Evolutionary conservation across 2,888 invertebrate species (phyloP).

Genomic region (Tenthredo notha): DNA sequence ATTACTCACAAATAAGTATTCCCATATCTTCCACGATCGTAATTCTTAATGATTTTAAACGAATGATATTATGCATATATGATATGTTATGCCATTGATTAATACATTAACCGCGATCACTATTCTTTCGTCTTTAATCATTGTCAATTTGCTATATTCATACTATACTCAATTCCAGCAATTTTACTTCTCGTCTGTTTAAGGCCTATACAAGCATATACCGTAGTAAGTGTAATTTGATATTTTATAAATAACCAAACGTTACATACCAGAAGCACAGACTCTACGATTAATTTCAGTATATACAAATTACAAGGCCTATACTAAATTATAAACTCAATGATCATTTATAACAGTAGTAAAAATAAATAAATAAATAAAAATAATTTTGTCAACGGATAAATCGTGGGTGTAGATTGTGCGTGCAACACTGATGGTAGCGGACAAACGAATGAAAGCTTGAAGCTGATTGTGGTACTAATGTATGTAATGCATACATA

Average conservation of each 20-base stretch:
- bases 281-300: not conserved
- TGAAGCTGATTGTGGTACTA: conserved; percentile 5
- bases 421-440: not conserved
- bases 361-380: not conserved
- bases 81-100: not conserved
- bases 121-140: not conserved
- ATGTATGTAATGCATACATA: not conserved
- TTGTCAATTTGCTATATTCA: conserved; percentile 4
- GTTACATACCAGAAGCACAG: not conserved
- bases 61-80: not conserved
- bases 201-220: not conserved
- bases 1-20: not conserved
- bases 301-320: not conserved
- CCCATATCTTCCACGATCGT: not conserved
- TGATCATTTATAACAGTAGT: not conserved
- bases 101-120: not conserved
- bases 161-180: not conserved
- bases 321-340: not conserved
- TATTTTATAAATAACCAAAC: not conserved
- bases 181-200: not conserved
- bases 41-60: not conserved
- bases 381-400: not conserved
- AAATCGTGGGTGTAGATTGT: not conserved
- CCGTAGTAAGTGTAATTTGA: not conserved
- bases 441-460: not conserved